Evolutionary conservation across 2,888 invertebrate species (phyloP), one percentile per base, ranked within the genome.

Genomic region (Baronia brevicornis): DNA sequence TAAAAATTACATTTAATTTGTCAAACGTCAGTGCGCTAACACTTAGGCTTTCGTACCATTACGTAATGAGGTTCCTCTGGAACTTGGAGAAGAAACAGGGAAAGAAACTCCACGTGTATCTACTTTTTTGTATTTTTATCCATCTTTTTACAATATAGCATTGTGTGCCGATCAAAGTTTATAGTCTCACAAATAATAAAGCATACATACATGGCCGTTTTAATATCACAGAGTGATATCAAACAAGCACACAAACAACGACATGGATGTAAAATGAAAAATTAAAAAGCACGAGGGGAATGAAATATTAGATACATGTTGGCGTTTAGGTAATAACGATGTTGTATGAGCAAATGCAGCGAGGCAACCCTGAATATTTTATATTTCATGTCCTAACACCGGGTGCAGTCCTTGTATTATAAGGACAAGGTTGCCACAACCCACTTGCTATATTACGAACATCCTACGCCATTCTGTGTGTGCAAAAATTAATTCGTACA

Each of bases 371-470:
- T 25, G 30, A 35, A 28, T 35, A 34, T 32, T 32, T 22, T 28
- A 40, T 19, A 26, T 31, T 29, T 33, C 25, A 36, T 26, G n/a
- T 21, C 14, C 19, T 32, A 28, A 38, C 41, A 38, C 36, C 34
- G 33, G 13, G 25, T 14, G 8, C 14, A 20, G 45, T 35, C 54
- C 54, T 57, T 51, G 55, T 48, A 39, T 39, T 46, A 38, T 36
- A 48, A 46, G 39, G 41, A 49, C 55, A 56, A 53, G 58, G 55
- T 54, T 39, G 40, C 31, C 38, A 33, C 44, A 31, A 38, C 42
- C 32, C 31, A 29, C 37, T 28, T 35, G 38, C 36, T 37, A 41
- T 33, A 35, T 35, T 27, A 35, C 38, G 23, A 36, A 20, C 34
- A 23, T 34, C 45, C 42, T 23, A 21, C 11, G 33, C 9, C 34